Percentiles rank a stretch among this genome's conserved stretches.
These are phyloP conservation scores for Babylonia areolata DNA, from an alignment of 1,140 invertebrate species.

Conservation along the genomic window DNA sequence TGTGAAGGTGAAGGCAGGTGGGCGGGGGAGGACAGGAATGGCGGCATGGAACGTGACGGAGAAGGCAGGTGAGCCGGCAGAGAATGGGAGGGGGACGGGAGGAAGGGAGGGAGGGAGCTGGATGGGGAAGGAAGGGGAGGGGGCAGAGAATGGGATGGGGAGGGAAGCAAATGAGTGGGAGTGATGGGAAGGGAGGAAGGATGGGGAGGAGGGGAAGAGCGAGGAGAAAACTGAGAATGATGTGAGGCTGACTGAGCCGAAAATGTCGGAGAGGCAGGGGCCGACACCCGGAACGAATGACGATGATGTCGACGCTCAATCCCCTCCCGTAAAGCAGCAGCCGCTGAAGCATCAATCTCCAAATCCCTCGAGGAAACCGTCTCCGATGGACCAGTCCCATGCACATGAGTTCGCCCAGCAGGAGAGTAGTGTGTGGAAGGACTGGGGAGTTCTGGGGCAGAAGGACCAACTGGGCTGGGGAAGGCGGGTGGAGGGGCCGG, in stretches of 20 bases:
- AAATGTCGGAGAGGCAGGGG: slow-evolving; percentile 4
- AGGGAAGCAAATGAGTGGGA: slow-evolving; percentile 4
- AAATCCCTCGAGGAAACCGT: not conserved
- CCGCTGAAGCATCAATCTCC: slow-evolving; percentile 10
- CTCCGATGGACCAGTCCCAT: not conserved
- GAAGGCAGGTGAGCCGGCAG: not conserved
- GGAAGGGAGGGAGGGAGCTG: not conserved
- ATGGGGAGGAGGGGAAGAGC: not conserved
- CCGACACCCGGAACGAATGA: not conserved
- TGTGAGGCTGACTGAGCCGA: not conserved
- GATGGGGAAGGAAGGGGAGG: not conserved
- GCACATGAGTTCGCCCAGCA: not conserved
- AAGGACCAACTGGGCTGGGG: not conserved
- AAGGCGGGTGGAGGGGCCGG: not conserved
- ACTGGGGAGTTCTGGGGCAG: not conserved
- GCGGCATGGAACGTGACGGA: slow-evolving; percentile 5
- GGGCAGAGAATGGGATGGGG: slow-evolving; percentile 10
- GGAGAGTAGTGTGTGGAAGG: not conserved
- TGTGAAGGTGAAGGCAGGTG: not conserved
- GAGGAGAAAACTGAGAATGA: not conserved
- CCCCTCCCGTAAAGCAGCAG: slow-evolving; percentile 11
- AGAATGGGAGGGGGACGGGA: not conserved
- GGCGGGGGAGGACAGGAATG: not conserved
- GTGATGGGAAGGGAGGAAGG: not conserved
- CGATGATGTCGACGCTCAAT: not conserved